phyloP scores from a whole-genome alignment of 2,888 invertebrate species.

The Formica aserva region DNA sequence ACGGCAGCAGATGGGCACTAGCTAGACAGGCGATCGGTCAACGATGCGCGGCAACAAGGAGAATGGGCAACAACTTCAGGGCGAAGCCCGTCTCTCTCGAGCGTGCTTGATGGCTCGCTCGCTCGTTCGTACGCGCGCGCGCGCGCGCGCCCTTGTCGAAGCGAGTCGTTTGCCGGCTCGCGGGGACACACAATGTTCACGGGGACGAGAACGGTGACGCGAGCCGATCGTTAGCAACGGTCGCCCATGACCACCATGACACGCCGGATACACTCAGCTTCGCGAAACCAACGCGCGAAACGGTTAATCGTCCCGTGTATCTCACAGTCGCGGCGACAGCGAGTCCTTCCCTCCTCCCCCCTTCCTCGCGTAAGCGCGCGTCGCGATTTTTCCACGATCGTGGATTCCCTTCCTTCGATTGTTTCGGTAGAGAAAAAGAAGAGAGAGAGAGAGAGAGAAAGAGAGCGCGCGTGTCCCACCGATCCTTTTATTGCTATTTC shows the following conservation, averaged over 20 bases:
- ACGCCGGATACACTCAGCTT: conserved; percentile 73
- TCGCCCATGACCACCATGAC: conserved; percentile 72
- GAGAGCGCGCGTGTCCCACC: conserved; percentile 30
- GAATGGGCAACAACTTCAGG: background rate
- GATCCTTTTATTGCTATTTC: conserved; percentile 60
- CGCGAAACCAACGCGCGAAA: conserved; percentile 9
- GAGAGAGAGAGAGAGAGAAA: background rate
- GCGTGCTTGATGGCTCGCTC: background rate
- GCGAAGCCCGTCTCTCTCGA: conserved; percentile 1
- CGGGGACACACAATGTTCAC: background rate
- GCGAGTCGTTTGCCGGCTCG: conserved; percentile 4
- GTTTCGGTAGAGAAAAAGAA: background rate
- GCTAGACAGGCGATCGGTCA: conserved; percentile 37
- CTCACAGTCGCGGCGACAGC: conserved; percentile 28
- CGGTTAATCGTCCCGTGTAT: conserved; percentile 1
- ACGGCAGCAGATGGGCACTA: conserved; percentile 30
- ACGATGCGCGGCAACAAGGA: conserved; percentile 2
- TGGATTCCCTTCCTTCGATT: conserved; percentile 46
- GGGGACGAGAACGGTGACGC: conserved; percentile 18
- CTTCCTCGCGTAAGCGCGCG: background rate
- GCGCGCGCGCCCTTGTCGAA: background rate
- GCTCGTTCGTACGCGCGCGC: background rate
- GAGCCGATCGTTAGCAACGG: conserved; percentile 75
- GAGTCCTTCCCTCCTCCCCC: background rate
- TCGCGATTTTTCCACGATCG: conserved; percentile 9